Base-by-base conservation (phyloP, 2,888 invertebrate genomes). In the Psylliodes chrysocephalus region DNA sequence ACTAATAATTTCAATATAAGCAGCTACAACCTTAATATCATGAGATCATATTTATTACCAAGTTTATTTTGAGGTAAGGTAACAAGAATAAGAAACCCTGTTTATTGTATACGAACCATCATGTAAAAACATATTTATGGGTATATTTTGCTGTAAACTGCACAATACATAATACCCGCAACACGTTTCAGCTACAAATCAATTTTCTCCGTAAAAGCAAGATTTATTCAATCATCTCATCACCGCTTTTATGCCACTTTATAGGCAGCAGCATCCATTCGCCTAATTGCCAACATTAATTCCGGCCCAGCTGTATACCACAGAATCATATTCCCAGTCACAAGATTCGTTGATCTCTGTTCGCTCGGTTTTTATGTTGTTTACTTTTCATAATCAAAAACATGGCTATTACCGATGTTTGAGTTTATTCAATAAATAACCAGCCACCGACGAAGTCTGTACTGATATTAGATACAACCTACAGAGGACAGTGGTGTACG, bases 371-470 rank as follows among this genome's bases (percentile, higher is more conserved):
- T 59, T 59, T 59, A 59, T n/a, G 49, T 49, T 59, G 59, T 59
- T 59, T 59, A 49, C 49, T 49, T 59, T 59, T 51, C 49, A 59
- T 59, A 59, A 49, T 49, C 59, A 59, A 49, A 59, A 59, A 59
- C 38, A 59, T 59, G 49, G 59, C 28, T 59, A 51, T 59, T 59
- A 59, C 59, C 59, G 49, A 25, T 51, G 30, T 59, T 47, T 57
- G 22, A 57, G 38, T 57, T 49, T 59, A 49, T 57, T 40, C 57
- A 57, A 47, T 57, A 51, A 59, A 59, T 25, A 49, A 49, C 19
- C 57, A 15, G 40, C n/a, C 10, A 44, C n/a, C 56, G 56, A 30
- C 35, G 18, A 55, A 25, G 14, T 44, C 42, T 15, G 12, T 6
- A 25, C 10, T 22, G 25, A 19, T 19, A 22, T 25, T 47, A 42